Evolutionary conservation across 2,113 vertebrate genomes (phyloP).

Genomic region (Drymodes brunneopygia): DNA sequence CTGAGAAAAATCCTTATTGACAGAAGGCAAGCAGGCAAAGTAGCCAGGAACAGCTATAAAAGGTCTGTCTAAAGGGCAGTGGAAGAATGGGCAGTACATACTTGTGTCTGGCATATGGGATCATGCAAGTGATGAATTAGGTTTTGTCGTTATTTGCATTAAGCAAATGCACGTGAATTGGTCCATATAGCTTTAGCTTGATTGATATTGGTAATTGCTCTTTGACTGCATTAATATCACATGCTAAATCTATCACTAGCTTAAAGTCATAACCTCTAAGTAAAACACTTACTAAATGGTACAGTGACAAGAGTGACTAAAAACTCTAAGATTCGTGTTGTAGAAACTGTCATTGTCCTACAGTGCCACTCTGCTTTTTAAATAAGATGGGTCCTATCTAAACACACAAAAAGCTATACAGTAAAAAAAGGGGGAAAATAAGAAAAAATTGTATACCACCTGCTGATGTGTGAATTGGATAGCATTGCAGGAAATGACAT

Average conservation of each 20-base stretch:
- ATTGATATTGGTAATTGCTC: constrained; percentile 36
- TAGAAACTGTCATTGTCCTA: neutral
- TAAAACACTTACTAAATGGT: constrained; percentile 18
- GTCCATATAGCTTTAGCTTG: constrained; percentile 17
- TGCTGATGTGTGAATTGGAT: constrained; percentile 67
- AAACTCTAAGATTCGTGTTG: neutral
- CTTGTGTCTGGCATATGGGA: neutral
- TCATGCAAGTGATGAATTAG: neutral
- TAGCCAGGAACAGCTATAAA: neutral
- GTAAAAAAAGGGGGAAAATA: neutral
- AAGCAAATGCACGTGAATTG: neutral
- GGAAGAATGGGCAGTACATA: neutral
- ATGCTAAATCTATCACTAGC: neutral
- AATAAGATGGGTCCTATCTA: neutral
- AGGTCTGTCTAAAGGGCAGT: neutral
- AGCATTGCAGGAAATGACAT: constrained; percentile 17
- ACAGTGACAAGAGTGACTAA: neutral
- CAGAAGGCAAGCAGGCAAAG: neutral
- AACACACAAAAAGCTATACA: neutral
- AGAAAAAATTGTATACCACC: constrained; percentile 43
- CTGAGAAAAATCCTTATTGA: neutral
- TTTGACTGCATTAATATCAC: constrained; percentile 53
- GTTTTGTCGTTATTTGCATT: neutral
- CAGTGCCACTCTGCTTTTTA: neutral
- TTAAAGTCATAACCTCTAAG: neutral